Conservation (phyloP, 2,797 vertebrate genomes). For the Microcaecilia unicolor region DNA sequence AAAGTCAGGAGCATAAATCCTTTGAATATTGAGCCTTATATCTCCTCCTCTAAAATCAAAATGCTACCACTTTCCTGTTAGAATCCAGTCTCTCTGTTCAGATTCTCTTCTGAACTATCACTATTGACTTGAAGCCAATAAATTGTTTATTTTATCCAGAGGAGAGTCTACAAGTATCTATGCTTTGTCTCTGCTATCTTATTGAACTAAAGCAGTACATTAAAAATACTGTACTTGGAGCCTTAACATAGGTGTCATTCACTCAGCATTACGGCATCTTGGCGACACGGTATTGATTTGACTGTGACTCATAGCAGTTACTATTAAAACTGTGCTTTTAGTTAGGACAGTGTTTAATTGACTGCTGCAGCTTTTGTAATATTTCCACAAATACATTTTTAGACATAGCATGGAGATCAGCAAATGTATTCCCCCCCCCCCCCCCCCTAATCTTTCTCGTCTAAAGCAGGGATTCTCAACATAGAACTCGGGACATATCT, state of each 20-base stretch:
- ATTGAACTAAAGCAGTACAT: constrained; percentile 4
- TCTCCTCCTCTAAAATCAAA: too few relatives aligned
- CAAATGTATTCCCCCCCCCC: constrained; percentile 2
- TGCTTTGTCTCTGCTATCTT: neutral
- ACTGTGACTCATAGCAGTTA: constrained; percentile 15
- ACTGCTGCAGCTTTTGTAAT: constrained; percentile 21
- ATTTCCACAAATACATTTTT: constrained; percentile 47
- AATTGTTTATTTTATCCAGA: too few relatives aligned
- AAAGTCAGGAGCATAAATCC: too few relatives aligned
- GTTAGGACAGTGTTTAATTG: constrained; percentile 18
- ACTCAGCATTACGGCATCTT: constrained; percentile 34
- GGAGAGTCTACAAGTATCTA: too few relatives aligned
- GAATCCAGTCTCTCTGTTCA: too few relatives aligned
- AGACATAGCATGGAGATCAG: neutral
- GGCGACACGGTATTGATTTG: constrained; percentile 41
- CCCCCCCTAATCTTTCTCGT: too few relatives aligned
- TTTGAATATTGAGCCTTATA: too few relatives aligned
- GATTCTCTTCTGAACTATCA: too few relatives aligned
- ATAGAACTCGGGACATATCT: too few relatives aligned
- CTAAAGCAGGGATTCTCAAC: too few relatives aligned
- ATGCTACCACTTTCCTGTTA: too few relatives aligned
- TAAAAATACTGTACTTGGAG: constrained; percentile 15
- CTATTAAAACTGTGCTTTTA: constrained; percentile 21
- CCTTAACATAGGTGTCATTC: constrained; percentile 54
- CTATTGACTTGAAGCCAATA: too few relatives aligned